Conservation (phyloP, 2,888 invertebrate genomes). For the Asteroscopus sphinx region DNA sequence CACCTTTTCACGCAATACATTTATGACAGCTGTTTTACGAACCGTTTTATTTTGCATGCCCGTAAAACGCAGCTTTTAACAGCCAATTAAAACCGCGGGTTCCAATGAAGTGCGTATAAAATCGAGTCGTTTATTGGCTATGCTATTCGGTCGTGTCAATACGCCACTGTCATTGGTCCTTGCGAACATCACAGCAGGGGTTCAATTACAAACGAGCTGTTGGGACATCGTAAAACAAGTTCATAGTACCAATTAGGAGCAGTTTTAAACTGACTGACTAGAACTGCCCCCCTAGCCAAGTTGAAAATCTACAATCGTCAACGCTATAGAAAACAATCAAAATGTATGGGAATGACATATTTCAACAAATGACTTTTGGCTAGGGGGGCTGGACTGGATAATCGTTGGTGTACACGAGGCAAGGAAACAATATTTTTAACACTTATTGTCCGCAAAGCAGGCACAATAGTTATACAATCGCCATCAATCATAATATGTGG, state of each 20-base stretch:
- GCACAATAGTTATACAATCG: no score
- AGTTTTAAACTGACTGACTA: slow-evolving; percentile 14
- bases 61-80: slow-evolving; percentile 34
- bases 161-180: slow-evolving; percentile 29
- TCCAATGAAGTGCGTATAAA: slow-evolving; percentile 31
- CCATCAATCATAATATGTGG: no score
- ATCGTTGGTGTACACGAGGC: no score
- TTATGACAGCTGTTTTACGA: slow-evolving; percentile 9
- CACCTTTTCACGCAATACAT: slow-evolving; percentile 7
- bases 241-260: slow-evolving; percentile 9
- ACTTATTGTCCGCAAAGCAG: no score
- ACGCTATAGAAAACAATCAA: no score
- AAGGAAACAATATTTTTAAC: no score
- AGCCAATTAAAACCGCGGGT: slow-evolving; percentile 40
- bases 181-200: slow-evolving; percentile 22
- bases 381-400: no score
- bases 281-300: no score
- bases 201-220: slow-evolving; percentile 14
- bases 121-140: slow-evolving; percentile 36
- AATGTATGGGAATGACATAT: no score
- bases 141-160: slow-evolving; percentile 35
- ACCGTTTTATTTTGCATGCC: slow-evolving; percentile 27
- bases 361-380: no score
- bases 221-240: slow-evolving; percentile 23
- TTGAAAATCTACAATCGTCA: no score